These are phyloP conservation scores for Drosophila silvestris DNA, from an alignment of 2,888 invertebrate genomes.

Conservation along the genomic window DNA sequence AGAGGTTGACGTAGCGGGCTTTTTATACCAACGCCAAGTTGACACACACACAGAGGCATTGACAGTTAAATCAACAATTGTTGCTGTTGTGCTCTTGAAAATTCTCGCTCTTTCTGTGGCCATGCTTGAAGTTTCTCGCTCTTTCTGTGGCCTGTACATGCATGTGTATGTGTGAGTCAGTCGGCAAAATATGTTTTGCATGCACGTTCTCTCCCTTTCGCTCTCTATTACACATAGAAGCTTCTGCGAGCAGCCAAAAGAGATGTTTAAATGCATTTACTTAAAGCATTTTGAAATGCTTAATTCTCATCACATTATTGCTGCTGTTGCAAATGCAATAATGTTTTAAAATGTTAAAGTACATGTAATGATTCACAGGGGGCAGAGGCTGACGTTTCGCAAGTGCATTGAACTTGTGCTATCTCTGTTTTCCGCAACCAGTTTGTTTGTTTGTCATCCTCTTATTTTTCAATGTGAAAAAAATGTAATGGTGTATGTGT, in stretches of 20 bases:
- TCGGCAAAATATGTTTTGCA: constrained; percentile 24
- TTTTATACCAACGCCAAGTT: constrained; percentile 65
- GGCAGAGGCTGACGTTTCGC: constrained; percentile 25
- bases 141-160: constrained; percentile 42
- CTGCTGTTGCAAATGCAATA: constrained; percentile 11
- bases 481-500: background rate
- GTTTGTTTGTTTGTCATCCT: constrained; percentile 35
- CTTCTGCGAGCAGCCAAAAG: constrained; percentile 7
- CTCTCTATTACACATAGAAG: constrained; percentile 14
- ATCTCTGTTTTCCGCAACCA: constrained; percentile 43
- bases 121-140: constrained; percentile 44
- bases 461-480: background rate
- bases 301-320: background rate
- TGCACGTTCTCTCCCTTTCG: constrained; percentile 5
- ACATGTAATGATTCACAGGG: background rate
- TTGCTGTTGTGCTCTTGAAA: constrained; percentile 47
- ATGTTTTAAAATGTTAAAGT: constrained; percentile 26
- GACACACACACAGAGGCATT: constrained; percentile 33
- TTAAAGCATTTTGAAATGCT: constrained; percentile 18
- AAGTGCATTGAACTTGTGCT: constrained; percentile 67
- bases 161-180: constrained; percentile 7
- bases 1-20: constrained; percentile 15
- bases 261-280: constrained; percentile 11
- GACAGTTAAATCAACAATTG: constrained; percentile 21
- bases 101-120: constrained; percentile 58